Base-by-base conservation (phyloP, 2,797 vertebrate species). In the Luscinia luscinia region DNA sequence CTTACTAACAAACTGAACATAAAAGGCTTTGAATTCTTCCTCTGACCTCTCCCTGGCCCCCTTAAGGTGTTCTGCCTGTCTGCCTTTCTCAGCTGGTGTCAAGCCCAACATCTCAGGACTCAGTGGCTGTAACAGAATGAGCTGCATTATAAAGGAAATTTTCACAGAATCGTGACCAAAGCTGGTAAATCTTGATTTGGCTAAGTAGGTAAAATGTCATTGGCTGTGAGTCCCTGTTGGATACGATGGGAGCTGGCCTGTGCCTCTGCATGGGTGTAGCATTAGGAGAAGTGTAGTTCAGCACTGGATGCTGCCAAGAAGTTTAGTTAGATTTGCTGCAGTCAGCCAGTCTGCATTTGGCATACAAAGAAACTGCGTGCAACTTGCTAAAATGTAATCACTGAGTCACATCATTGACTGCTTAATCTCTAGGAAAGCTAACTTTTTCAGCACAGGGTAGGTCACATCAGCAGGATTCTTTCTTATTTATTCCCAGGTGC, bases 381-480 rank as follows among this genome's bases (percentile, higher is more conserved):
- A 84, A 91, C 87, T 92, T 97, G 93, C 95, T 97, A 96, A 98
- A 97, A 96, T 94, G 92, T 97, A 97, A 96, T 97, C 96, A 96
- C 93, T 92, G 96, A 96, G 94, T 96, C 95, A 97, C 96, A 90
- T 96, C 94, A 90, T 43, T 97, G 92, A 95, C 67, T 89, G 74
- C 86, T 72, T 89, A 96, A 96, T 97, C 90, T 97, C 95, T 51
- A 94, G 95, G 86, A 97, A 97, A 97, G 84, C 96, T 95, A 94
- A 95, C 90, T 95, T 96, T 95, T 94, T 96, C 58, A 2, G 59
- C 91, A 80, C 86, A 93, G 89, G 78, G 61, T 59, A 80, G 52
- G 81, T 74, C 68, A 32, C 87, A 90, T 96, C 94, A 96, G 91
- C 91, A 97, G 92, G 96, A 95, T 95, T 96, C 66, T 78, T 87